Percentiles rank a stretch among this genome's conserved stretches.
phyloP scores from a whole-genome alignment of 37 sponge, comb jelly and placozoan species.

The Mnemiopsis leidyi region DNA sequence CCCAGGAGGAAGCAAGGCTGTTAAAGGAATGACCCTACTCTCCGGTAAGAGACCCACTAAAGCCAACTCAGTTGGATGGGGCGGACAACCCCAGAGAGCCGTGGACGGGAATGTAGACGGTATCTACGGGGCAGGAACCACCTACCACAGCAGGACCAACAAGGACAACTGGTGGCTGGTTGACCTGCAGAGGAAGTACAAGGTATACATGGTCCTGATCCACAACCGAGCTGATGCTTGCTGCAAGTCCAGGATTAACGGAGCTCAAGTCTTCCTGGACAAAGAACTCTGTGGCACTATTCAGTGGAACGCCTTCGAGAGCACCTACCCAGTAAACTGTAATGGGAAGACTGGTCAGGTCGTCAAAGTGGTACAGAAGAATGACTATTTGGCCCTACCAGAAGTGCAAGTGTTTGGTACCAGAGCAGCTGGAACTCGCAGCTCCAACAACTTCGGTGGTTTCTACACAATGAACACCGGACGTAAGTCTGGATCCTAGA shows the following conservation, averaged over 20 bases:
- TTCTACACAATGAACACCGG: neutral
- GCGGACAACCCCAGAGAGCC: neutral
- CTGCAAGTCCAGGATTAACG: neutral
- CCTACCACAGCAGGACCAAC: neutral
- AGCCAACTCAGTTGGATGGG: neutral
- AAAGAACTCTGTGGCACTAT: neutral
- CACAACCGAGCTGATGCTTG: neutral
- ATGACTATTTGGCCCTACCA: neutral
- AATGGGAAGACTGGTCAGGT: neutral
- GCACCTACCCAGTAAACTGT: neutral
- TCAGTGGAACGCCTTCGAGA: neutral
- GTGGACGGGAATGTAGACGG: neutral
- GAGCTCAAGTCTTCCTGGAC: neutral
- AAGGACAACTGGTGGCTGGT: neutral
- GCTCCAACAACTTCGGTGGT: neutral
- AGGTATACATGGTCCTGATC: neutral
- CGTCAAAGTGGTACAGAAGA: neutral
- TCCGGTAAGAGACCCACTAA: neutral
- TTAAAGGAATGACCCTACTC: neutral
- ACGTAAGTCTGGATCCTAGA: no score
- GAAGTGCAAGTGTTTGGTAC: conserved; percentile 18
- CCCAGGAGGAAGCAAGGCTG: neutral
- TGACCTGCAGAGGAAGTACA: neutral
- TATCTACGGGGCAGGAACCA: neutral
- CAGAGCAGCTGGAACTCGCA: neutral